A percentile compares a stretch with the other conserved stretches of the same genome.
These are phyloP conservation scores for Jordanella pulchra DNA, from an alignment of 2,797 vertebrate genomes.

Conservation along the genomic window DNA sequence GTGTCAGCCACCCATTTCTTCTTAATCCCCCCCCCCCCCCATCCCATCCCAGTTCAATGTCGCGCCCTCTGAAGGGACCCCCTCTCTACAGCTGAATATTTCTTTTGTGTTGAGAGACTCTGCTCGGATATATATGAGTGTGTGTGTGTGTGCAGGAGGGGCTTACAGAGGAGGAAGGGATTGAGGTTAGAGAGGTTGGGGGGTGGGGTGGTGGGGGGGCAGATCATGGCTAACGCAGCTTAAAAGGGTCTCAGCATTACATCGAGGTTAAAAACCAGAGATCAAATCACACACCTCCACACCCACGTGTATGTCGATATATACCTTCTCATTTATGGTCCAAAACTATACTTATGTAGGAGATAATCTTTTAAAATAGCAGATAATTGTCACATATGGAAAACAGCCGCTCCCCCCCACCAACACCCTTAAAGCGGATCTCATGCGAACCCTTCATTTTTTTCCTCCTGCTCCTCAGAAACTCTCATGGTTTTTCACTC, in stretches of 20 bases:
- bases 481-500: constrained; percentile 52
- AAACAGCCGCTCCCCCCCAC: constrained; percentile 57
- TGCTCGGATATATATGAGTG: constrained; percentile 30
- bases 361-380: constrained; percentile 72
- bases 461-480: constrained; percentile 31
- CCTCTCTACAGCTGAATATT: constrained; percentile 78
- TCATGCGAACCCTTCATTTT: constrained; percentile 38
- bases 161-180: constrained; percentile 36
- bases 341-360: constrained; percentile 60
- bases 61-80: constrained; percentile 69
- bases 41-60: constrained; percentile 65
- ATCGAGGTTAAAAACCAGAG: constrained; percentile 58
- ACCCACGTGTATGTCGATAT: constrained; percentile 7
- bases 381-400: constrained; percentile 75
- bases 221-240: constrained; percentile 65
- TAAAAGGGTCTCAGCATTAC: constrained; percentile 72
- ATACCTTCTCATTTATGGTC: constrained; percentile 40
- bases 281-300: constrained; percentile 49
- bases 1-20: constrained; percentile 78
- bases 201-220: constrained; percentile 15
- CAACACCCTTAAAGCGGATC: constrained; percentile 30
- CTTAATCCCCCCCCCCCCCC: constrained; percentile 67
- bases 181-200: constrained; percentile 29
- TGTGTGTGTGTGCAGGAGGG: constrained; percentile 29
- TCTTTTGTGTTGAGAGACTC: constrained; percentile 73